A percentile compares a stretch with the other conserved stretches of the same genome.
Conservation (phyloP, 2,888 invertebrate genomes). For the Temnothorax rugatulus region DNA sequence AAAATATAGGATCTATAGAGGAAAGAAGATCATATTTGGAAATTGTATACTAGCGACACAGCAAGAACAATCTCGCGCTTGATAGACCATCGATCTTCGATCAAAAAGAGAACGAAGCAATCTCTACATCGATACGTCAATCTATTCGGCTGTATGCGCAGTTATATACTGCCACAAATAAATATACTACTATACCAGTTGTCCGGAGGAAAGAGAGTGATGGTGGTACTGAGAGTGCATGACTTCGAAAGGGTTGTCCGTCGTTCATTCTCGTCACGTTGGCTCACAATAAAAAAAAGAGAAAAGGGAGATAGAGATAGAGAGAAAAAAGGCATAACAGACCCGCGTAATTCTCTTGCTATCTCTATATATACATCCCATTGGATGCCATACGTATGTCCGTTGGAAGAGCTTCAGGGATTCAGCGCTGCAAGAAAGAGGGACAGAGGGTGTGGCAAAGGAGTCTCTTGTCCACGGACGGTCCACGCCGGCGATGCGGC, state of each 20-base stretch:
- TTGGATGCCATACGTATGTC: constrained; percentile 70
- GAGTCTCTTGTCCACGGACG: constrained; percentile 56
- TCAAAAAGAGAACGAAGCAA: constrained; percentile 55
- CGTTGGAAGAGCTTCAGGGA: constrained; percentile 57
- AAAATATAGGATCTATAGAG: no score
- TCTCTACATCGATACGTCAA: constrained; percentile 43
- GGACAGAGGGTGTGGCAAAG: constrained; percentile 65
- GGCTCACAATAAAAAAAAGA: constrained; percentile 59
- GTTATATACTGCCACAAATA: constrained; percentile 46
- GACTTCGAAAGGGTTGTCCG: constrained; percentile 78
- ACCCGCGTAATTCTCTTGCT: constrained; percentile 81
- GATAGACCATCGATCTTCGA: constrained; percentile 30
- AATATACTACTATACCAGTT: constrained; percentile 24
- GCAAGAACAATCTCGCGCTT: constrained; percentile 24
- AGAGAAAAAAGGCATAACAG: constrained; percentile 52
- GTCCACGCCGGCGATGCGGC: constrained; percentile 72
- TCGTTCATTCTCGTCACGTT: constrained; percentile 85
- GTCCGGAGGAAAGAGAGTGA: background rate
- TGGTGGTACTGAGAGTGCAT: constrained; percentile 66
- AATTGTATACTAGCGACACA: constrained; percentile 3
- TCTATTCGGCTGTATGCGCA: constrained; percentile 6
- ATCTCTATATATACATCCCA: constrained; percentile 82
- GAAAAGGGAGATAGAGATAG: background rate
- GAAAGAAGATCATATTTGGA: background rate
- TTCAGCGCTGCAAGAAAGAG: constrained; percentile 59